These are phyloP conservation scores for Bombyx mori DNA, from an alignment of 1,140 invertebrate genomes.

Conservation along the genomic window DNA sequence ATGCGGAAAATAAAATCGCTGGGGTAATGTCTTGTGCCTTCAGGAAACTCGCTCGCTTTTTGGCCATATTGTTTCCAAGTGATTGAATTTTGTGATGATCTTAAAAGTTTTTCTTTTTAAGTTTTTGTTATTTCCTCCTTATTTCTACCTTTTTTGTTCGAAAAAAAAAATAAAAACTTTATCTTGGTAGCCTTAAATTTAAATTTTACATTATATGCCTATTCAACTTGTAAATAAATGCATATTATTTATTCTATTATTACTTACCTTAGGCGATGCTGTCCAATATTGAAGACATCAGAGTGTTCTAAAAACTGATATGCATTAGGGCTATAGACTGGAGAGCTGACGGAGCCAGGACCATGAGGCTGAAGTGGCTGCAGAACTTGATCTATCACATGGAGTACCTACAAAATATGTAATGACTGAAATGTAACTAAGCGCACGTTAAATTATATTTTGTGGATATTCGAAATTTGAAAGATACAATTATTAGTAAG, in stretches of 20 bases:
- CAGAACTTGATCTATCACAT: slow-evolving; percentile 86
- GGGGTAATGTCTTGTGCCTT: no score
- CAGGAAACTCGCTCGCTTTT: no score
- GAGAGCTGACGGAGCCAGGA: slow-evolving; percentile 70
- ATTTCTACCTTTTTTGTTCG: background rate
- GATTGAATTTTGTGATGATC: no score
- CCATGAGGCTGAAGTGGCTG: slow-evolving; percentile 77
- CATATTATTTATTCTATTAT: background rate
- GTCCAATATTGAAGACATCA: slow-evolving; percentile 80
- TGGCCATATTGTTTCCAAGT: no score
- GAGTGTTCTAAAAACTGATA: slow-evolving; percentile 82
- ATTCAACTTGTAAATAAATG: no score
- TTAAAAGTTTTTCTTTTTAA: no score
- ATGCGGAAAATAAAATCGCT: no score
- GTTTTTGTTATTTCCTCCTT: no score
- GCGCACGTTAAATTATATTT: no score
- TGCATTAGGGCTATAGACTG: slow-evolving; percentile 84
- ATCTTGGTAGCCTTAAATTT: no score
- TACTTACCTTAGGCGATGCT: slow-evolving; percentile 55
- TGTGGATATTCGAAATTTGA: background rate
- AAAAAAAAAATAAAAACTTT: no score
- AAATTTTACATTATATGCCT: no score
- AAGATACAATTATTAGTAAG: slow-evolving; percentile 1
- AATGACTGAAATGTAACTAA: slow-evolving; percentile 4
- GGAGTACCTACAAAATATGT: slow-evolving; percentile 76